Percentiles rank a stretch among this genome's conserved stretches.
phyloP scores from a whole-genome alignment of 1,140 invertebrate genomes.

The Araneus ventricosus region DNA sequence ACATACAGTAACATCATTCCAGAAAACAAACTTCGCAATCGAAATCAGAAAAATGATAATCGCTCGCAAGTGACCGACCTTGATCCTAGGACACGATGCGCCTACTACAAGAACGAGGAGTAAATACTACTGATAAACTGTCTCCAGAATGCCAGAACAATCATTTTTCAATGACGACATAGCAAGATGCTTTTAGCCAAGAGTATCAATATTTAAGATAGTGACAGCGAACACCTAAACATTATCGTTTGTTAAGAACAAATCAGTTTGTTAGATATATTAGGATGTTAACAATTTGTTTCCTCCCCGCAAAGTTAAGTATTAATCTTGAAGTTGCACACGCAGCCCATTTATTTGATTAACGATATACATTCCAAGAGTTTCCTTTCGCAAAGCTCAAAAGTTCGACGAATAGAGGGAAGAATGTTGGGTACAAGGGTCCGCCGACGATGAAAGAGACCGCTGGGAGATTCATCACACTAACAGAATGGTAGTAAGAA shows the following conservation, averaged over 20 bases:
- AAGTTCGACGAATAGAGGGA: neutral
- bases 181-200: neutral
- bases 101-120: neutral
- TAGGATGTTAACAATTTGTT: neutral
- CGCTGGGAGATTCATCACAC: neutral
- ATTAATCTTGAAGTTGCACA: neutral
- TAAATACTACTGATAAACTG: slow-evolving; percentile 3
- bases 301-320: neutral
- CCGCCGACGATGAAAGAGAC: neutral
- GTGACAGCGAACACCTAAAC: neutral
- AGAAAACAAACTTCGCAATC: neutral
- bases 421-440: neutral
- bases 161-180: neutral
- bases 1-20: neutral
- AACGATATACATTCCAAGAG: neutral
- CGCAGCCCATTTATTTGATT: neutral
- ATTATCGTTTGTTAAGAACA: neutral
- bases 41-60: neutral
- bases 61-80: neutral
- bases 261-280: neutral
- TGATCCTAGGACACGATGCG: neutral
- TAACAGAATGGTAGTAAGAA: neutral
- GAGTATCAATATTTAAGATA: neutral
- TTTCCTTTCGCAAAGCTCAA: neutral
- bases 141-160: neutral